Base-by-base conservation (phyloP, 2,888 invertebrate species). In the Desoria tigrina region DNA sequence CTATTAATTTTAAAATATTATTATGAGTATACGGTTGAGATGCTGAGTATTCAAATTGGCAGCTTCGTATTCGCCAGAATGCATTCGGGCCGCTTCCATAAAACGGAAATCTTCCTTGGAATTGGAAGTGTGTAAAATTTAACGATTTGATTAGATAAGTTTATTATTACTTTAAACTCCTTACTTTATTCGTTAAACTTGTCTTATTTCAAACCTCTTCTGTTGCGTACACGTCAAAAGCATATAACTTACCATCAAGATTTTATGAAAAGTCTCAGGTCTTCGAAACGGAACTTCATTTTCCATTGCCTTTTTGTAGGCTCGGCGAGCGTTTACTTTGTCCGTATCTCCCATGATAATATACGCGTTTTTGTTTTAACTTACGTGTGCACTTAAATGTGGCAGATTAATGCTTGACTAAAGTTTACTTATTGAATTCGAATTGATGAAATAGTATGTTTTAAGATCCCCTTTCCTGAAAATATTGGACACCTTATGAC, bases 1-100 rank as follows among this genome's bases (percentile, higher is more conserved):
- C 27, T 26, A 24, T n/a, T 51, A 23, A 51, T 16, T 51, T 6
- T n/a, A 3, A 32, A 26, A 28, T 3, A 55, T 55, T 26, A 53
- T 55, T 32, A 32, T 4, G 11, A 27, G 9, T 18, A 4, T 63
- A 71, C 69, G 61, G 21, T 66, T 42, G 1, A 71, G 60, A 60
- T 71, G 71, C 2, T 61, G 45, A 26, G 68, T 66, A 26, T 69
- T 67, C 14, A 73, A 53, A 23, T 67, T 66, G 0, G 71, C 66
- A 45, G 67, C 61, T 63, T 74, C 73, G 39, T 68, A 73, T 24
- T 72, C 59, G 42, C 72, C 72, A 23, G 66, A 65, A 24, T 63
- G 65, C 45, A 64, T 65, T 45, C 75, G 42, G 2, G 75, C 75
- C 14, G 75, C 75, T 60, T 75, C 75, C 51, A 75, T 51, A 55